Conservation (phyloP, 1,140 invertebrate species). For the Aphidius gifuensis region DNA sequence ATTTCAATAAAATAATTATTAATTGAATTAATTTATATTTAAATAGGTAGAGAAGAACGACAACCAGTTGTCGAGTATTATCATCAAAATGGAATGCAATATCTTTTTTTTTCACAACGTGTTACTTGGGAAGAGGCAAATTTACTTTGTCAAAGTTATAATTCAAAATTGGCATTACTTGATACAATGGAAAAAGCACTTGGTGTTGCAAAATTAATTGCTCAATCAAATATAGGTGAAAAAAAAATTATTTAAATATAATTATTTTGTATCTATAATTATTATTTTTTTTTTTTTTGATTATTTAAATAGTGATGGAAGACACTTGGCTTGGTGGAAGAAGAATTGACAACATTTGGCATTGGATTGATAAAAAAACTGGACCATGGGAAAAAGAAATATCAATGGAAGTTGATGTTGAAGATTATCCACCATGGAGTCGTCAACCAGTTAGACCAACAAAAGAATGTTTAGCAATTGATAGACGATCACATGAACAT, state of each 20-base stretch:
- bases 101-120: constrained; percentile 34
- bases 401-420: constrained; percentile 25
- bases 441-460: constrained; percentile 29
- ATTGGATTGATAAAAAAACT: constrained; percentile 29
- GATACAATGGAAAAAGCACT: constrained; percentile 33
- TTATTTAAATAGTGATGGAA: constrained; percentile 27
- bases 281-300: constrained; percentile 7
- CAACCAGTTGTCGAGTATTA: constrained; percentile 35
- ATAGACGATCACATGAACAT: constrained; percentile 26
- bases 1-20: background rate
- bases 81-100: constrained; percentile 28
- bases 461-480: constrained; percentile 36
- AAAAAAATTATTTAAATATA: constrained; percentile 2
- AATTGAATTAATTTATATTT: no score
- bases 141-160: constrained; percentile 31
- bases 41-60: constrained; percentile 25
- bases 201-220: constrained; percentile 25
- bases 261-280: constrained; percentile 15
- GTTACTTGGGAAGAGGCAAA: constrained; percentile 36
- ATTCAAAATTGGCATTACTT: constrained; percentile 30
- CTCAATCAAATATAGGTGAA: constrained; percentile 36
- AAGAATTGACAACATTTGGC: constrained; percentile 30
- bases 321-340: constrained; percentile 35
- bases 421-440: constrained; percentile 36
- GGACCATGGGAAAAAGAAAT: constrained; percentile 25